These are phyloP conservation scores for Erythrocercus mccallii DNA, from an alignment of 2,113 vertebrate species.

Conservation along the genomic window DNA sequence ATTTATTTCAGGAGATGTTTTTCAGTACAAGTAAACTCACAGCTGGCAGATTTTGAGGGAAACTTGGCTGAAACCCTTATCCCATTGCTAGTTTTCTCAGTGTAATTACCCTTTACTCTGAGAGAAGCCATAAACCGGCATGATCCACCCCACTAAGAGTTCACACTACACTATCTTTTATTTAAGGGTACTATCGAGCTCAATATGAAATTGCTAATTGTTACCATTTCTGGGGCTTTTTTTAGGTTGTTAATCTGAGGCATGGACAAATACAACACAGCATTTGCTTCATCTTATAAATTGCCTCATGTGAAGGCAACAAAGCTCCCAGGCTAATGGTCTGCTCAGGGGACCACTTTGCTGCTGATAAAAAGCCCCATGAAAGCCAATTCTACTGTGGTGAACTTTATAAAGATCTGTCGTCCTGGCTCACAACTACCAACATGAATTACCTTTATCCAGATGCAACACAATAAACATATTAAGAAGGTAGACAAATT, in stretches of 20 bases:
- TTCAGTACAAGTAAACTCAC: neutral
- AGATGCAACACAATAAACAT: constrained; percentile 51
- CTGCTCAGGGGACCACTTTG: constrained; percentile 34
- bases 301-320: neutral
- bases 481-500: constrained; percentile 52
- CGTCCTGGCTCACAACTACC: constrained; percentile 18
- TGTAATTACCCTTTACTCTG: neutral
- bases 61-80: neutral
- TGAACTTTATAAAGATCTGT: constrained; percentile 24
- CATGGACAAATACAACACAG: neutral
- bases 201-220: neutral
- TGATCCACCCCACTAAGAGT: neutral
- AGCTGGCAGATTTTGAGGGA: neutral
- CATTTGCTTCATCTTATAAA: neutral
- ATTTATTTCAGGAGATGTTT: neutral
- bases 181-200: neutral
- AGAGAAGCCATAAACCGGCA: neutral
- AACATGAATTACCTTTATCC: constrained; percentile 41
- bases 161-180: neutral
- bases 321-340: neutral
- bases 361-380: neutral
- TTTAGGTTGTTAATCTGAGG: neutral
- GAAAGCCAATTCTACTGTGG: neutral
- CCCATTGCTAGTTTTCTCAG: neutral
- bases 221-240: neutral